Conservation (phyloP, 2,113 vertebrate species). For the Romanogobio albipinnatus region DNA sequence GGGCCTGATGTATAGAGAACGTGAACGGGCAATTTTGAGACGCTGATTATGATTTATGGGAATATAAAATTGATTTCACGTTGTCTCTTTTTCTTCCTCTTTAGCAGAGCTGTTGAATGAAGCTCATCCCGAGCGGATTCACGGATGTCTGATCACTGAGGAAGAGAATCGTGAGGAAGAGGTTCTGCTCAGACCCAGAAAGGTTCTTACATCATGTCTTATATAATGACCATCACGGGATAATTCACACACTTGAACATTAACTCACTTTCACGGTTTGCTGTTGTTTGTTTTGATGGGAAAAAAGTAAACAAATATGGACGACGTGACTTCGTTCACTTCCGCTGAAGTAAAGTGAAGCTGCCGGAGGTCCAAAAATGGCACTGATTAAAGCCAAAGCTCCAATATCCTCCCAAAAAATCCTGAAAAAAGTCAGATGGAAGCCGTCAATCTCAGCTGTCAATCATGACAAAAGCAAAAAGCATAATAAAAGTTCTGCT, state of each 20-base stretch:
- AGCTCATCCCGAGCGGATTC: constrained; percentile 58
- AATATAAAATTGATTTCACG: background rate
- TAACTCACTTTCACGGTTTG: background rate
- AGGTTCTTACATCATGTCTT: constrained; percentile 36
- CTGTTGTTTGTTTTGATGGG: background rate
- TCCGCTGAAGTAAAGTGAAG: too few relatives aligned
- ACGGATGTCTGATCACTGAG: constrained; percentile 35
- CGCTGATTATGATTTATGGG: too few relatives aligned
- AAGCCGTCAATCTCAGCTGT: too few relatives aligned
- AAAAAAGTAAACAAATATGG: background rate
- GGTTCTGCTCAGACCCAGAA: constrained; percentile 29
- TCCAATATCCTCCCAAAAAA: too few relatives aligned
- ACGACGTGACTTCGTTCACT: too few relatives aligned
- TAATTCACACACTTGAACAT: background rate
- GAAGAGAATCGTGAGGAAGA: constrained; percentile 45
- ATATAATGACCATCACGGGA: background rate
- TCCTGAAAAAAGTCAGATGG: too few relatives aligned
- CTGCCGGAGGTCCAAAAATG: too few relatives aligned
- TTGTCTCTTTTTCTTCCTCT: constrained; percentile 56
- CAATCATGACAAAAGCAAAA: too few relatives aligned
- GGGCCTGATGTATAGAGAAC: too few relatives aligned
- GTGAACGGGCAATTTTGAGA: too few relatives aligned
- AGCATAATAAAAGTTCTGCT: too few relatives aligned
- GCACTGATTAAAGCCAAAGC: too few relatives aligned
- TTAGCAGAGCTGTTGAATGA: constrained; percentile 85